Evolutionary conservation across 2,888 invertebrate genomes (phyloP).

Genomic region (Latheticus oryzae): DNA sequence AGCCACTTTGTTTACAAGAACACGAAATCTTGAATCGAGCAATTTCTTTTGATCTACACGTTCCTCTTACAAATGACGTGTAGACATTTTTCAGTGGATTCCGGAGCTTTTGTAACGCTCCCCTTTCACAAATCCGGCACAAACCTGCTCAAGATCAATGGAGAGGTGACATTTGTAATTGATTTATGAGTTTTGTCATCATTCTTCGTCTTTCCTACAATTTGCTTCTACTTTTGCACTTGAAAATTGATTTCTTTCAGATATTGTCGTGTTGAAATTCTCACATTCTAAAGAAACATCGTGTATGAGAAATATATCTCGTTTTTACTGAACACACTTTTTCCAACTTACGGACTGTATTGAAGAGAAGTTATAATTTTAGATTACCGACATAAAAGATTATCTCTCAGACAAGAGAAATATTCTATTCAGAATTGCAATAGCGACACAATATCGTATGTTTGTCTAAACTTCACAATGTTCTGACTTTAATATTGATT

Average conservation of each 20-base stretch:
- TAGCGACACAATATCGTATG: conserved; percentile 21
- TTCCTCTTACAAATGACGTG: conserved; percentile 38
- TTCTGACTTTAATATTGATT: conserved; percentile 43
- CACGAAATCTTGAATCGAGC: conserved; percentile 24
- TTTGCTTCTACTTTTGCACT: conserved; percentile 44
- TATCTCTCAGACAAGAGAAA: conserved; percentile 4
- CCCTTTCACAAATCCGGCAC: conserved; percentile 45
- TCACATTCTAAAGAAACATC: too few relatives aligned
- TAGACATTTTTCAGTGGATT: conserved; percentile 35
- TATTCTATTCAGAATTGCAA: conserved; percentile 12
- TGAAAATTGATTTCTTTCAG: conserved; percentile 36
- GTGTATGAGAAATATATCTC: neutral
- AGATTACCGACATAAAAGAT: conserved; percentile 14
- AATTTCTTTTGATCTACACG: conserved; percentile 26
- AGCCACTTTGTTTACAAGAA: conserved; percentile 41
- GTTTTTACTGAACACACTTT: conserved; percentile 5
- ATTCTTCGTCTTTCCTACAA: conserved; percentile 42
- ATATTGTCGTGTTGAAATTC: conserved; percentile 7
- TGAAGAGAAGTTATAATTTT: neutral
- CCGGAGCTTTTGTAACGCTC: conserved; percentile 37
- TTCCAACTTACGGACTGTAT: neutral
- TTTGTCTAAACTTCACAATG: conserved; percentile 39
- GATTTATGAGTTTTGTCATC: conserved; percentile 52
- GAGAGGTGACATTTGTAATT: conserved; percentile 50
- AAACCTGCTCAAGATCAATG: conserved; percentile 47